Evolutionary conservation across 2,797 vertebrate species (phyloP).

Genomic region (Anniella stebbinsi): DNA sequence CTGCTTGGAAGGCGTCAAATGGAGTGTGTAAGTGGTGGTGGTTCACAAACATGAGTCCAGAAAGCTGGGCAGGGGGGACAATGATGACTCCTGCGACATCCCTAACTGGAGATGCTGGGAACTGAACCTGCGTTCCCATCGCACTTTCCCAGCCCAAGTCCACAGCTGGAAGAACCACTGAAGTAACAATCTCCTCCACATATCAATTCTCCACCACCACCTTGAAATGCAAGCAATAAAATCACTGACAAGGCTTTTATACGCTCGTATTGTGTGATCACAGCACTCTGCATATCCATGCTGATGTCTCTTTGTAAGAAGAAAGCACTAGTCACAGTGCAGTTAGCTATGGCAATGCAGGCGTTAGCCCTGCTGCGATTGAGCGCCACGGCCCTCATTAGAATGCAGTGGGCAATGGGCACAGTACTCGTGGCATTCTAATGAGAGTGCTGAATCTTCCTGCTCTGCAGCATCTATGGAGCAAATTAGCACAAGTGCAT

Average conservation of each 20-base stretch:
- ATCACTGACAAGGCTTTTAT: slow-evolving; percentile 20
- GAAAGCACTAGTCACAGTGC: background rate
- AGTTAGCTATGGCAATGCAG: slow-evolving; percentile 13
- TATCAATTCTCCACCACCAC: slow-evolving; percentile 15
- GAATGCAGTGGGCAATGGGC: slow-evolving; percentile 16
- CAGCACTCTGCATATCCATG: slow-evolving; percentile 39
- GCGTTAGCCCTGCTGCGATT: slow-evolving; percentile 8
- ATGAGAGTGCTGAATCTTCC: slow-evolving; percentile 40
- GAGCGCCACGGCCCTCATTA: slow-evolving; percentile 35
- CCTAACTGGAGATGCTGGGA: background rate
- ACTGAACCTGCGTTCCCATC: background rate
- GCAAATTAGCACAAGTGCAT: background rate
- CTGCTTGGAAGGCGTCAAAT: too few relatives aligned
- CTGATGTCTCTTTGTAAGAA: slow-evolving; percentile 40
- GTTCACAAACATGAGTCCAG: too few relatives aligned
- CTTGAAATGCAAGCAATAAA: slow-evolving; percentile 25
- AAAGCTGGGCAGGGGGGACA: too few relatives aligned
- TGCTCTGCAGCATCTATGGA: slow-evolving; percentile 26
- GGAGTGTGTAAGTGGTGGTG: too few relatives aligned
- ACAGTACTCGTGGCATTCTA: background rate
- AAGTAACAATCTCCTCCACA: background rate
- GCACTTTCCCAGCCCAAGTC: background rate
- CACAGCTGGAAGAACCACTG: background rate
- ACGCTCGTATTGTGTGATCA: slow-evolving; percentile 28
- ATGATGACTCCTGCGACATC: too few relatives aligned